Evolutionary conservation across 35 echinoderm and acorn worm genomes (phyloP).

Genomic region (Amphiura filiformis): DNA sequence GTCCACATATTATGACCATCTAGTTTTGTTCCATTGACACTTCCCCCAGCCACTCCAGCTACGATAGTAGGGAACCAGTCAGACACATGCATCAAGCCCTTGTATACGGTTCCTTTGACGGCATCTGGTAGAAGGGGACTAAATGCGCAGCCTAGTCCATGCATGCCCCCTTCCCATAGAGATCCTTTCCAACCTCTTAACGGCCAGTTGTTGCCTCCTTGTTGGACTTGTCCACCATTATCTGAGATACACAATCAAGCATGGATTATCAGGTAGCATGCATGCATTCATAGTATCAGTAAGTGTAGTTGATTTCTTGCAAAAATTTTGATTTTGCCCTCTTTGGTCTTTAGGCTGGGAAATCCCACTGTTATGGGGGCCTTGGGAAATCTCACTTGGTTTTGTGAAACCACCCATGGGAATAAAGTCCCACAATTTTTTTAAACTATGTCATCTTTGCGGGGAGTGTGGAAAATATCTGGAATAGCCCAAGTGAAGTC

Average conservation of each 20-base stretch:
- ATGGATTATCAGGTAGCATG: background rate
- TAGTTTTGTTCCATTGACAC: conserved; percentile 28
- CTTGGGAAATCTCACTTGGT: too few relatives aligned
- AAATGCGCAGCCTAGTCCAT: conserved; percentile 61
- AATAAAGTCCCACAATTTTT: too few relatives aligned
- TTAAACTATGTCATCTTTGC: too few relatives aligned
- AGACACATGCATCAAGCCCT: conserved; percentile 66
- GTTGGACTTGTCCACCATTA: conserved; percentile 62
- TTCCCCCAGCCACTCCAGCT: conserved; percentile 40
- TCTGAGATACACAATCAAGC: conserved; percentile 18
- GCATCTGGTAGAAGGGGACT: conserved; percentile 46
- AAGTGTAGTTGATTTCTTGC: too few relatives aligned
- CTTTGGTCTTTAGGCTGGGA: too few relatives aligned
- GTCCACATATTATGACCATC: conserved; percentile 67
- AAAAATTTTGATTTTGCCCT: too few relatives aligned
- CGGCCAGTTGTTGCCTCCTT: conserved; percentile 73
- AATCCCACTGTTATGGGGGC: too few relatives aligned
- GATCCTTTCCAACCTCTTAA: conserved; percentile 68
- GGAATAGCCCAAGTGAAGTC: too few relatives aligned
- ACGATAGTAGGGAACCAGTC: conserved; percentile 85
- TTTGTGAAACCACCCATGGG: too few relatives aligned
- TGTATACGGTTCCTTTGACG: conserved; percentile 39
- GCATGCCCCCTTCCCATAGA: conserved; percentile 71
- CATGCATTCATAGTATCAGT: background rate
- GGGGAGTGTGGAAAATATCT: too few relatives aligned